Base-by-base conservation (phyloP, 2,113 vertebrate species). In the Notothenia rossii region DNA sequence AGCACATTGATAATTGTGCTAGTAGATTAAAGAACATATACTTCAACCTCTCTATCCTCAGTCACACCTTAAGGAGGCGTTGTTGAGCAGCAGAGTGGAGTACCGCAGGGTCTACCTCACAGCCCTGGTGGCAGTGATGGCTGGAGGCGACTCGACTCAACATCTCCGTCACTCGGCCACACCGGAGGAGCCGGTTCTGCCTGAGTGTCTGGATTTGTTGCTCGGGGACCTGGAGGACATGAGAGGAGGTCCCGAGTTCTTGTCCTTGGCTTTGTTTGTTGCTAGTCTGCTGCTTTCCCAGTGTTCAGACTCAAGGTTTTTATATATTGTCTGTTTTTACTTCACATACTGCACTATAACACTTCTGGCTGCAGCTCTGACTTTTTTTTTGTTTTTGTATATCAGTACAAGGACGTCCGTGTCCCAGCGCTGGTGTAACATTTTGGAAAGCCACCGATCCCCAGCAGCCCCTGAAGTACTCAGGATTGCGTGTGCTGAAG, bases 31-130 rank as follows among this genome's bases (percentile, higher is more conserved):
- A 58, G 4, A 15, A 11, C 8, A 53, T 8, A 2, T 29, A 29
- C 36, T 1, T 22, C 6, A 40, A 70, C 25, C 0, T 0, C 4
- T 88, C 53, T 88, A 11, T 78, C 60, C 78, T 40, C 82, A 98
- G 97, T 89, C 88, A 58, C 95, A 92, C 88, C 93, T 98, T 81
- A 58, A 0, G 83, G 91, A 82, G 1, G 92, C 94, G 5, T 91
- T 82, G 88, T 73, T 91, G 49, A 91, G 88, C 51, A 65, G 75
- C 63, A 87, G 91, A 81, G 82, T 86, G 56, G 93, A 94, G 64
- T 95, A 96, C 89, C 91, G 94, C 81, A 94, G 83, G 70, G 58
- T 89, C n/a, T 95, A 94, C 90, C 90, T 98, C 43, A 75, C 94
- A 72, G 96, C 95, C 65, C 88, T 97, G 82, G 91, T 94, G 48